Percentiles rank a stretch among this genome's conserved stretches.
Conservation (phyloP, 2,113 vertebrate genomes). For the Azemiops feae region DNA sequence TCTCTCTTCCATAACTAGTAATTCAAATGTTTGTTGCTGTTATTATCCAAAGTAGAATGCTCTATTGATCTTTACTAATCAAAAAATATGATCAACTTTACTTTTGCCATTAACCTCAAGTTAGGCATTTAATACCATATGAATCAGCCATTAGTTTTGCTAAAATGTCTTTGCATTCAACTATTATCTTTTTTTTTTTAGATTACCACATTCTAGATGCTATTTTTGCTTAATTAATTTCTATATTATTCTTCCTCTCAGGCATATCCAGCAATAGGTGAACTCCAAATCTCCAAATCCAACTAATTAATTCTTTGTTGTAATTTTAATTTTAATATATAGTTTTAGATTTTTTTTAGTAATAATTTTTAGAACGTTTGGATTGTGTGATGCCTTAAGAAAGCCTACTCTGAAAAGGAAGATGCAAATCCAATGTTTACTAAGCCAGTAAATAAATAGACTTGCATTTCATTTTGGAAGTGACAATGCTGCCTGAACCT, state of each 20-base stretch:
- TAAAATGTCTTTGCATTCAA: background rate
- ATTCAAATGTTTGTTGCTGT: background rate
- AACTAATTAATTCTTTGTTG: background rate
- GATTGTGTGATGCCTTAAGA: background rate
- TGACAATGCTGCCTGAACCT: background rate
- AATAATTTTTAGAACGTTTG: background rate
- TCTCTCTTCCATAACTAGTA: constrained; percentile 76
- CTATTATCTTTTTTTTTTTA: constrained; percentile 2
- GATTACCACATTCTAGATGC: constrained; percentile 15
- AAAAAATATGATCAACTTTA: background rate
- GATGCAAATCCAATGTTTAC: background rate
- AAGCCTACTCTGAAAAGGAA: background rate
- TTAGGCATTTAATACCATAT: background rate
- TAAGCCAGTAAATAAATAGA: background rate
- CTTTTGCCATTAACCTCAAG: background rate
- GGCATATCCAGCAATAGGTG: background rate
- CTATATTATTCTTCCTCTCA: background rate
- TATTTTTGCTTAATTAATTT: background rate
- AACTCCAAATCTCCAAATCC: background rate
- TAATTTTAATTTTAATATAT: background rate
- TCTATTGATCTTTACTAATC: constrained; percentile 20
- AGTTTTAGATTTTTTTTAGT: background rate
- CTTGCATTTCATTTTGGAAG: background rate
- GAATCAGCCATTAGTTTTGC: background rate
- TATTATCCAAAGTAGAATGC: background rate